These are phyloP conservation scores for Drosophila atroscutellata DNA, from an alignment of 2,888 invertebrate species.

Conservation along the genomic window DNA sequence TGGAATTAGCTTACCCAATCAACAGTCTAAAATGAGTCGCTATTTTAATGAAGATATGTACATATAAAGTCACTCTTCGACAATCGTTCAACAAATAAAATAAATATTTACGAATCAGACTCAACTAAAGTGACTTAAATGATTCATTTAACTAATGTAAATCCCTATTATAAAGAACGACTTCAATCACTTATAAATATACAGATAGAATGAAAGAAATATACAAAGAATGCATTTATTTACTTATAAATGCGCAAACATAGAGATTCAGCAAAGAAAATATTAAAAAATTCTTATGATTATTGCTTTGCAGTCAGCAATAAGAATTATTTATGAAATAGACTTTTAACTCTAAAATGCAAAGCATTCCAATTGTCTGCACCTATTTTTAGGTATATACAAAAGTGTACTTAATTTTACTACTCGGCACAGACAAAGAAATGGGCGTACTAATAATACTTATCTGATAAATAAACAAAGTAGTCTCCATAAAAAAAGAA, in stretches of 20 bases:
- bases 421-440: slow-evolving; percentile 1
- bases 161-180: neutral
- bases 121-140: neutral
- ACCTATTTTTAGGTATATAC: neutral
- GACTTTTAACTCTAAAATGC: neutral
- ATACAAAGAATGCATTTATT: too few relatives aligned
- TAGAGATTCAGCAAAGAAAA: neutral
- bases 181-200: neutral
- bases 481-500: slow-evolving; percentile 1
- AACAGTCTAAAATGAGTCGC: neutral
- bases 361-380: neutral
- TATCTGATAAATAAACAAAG: slow-evolving; percentile 35
- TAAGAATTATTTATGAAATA: neutral
- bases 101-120: too few relatives aligned
- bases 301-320: neutral
- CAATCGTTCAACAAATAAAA: neutral
- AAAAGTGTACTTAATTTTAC: neutral
- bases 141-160: neutral
- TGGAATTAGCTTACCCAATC: neutral
- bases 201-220: too few relatives aligned
- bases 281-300: neutral
- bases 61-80: neutral
- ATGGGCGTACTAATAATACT: slow-evolving; percentile 21
- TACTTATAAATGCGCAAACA: neutral
- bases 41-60: neutral